These are phyloP conservation scores for Florisuga fusca DNA, from an alignment of 2,797 vertebrate species.

Conservation along the genomic window DNA sequence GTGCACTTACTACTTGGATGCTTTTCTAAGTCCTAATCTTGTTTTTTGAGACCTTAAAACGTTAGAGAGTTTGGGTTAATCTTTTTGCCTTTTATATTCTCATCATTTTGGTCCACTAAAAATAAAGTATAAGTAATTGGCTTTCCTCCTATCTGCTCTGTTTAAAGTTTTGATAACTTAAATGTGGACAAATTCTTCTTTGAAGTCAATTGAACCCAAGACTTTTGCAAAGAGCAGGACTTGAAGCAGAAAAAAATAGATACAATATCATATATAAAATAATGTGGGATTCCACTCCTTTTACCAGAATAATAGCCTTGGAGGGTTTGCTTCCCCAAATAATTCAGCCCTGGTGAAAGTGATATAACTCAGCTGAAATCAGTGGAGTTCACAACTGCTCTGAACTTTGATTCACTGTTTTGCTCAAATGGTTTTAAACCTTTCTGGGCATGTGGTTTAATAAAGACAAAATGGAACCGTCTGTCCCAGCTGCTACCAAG, in stretches of 20 bases:
- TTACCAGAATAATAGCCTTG: conserved; percentile 25
- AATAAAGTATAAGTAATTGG: conserved; percentile 43
- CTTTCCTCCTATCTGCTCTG: conserved; percentile 48
- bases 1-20: conserved; percentile 51
- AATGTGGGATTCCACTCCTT: conserved; percentile 25
- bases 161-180: conserved; percentile 52
- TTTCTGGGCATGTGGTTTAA: neutral
- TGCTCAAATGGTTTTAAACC: conserved; percentile 11
- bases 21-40: conserved; percentile 44
- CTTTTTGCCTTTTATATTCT: conserved; percentile 41
- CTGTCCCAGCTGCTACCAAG: conserved; percentile 26
- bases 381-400: neutral
- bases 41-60: conserved; percentile 15
- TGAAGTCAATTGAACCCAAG: conserved; percentile 32
- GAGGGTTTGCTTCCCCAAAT: conserved; percentile 51
- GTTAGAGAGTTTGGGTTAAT: conserved; percentile 26
- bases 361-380: conserved; percentile 53
- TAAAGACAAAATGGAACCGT: conserved; percentile 7
- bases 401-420: conserved; percentile 39
- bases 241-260: neutral
- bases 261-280: conserved; percentile 2
- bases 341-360: conserved; percentile 22
- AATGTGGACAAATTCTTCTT: conserved; percentile 31
- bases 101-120: conserved; percentile 40
- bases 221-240: conserved; percentile 1